These are phyloP conservation scores for Sisyra nigra DNA, from an alignment of 2,888 invertebrate genomes.

Conservation along the genomic window DNA sequence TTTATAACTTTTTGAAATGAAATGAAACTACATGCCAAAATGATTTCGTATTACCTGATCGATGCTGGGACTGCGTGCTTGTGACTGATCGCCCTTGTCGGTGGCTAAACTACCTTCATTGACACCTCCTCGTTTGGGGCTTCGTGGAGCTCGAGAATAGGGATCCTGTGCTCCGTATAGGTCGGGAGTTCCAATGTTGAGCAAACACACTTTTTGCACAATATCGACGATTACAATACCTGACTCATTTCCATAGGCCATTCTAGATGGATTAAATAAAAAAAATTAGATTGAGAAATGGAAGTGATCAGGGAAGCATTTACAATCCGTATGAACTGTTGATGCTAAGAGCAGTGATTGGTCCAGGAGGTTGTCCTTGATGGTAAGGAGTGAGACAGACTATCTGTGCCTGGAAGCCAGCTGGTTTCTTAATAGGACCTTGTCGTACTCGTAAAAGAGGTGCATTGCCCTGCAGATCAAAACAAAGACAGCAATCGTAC, in stretches of 20 bases:
- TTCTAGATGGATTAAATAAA: slow-evolving; percentile 41
- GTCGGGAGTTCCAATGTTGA: slow-evolving; percentile 80
- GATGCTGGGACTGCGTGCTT: slow-evolving; percentile 70
- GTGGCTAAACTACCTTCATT: slow-evolving; percentile 27
- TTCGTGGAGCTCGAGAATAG: slow-evolving; percentile 64
- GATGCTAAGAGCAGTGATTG: slow-evolving; percentile 77
- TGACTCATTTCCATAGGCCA: slow-evolving; percentile 95
- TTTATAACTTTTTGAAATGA: not conserved
- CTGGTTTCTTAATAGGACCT: slow-evolving; percentile 67
- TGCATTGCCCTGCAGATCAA: slow-evolving; percentile 12
- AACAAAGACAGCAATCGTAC: not conserved
- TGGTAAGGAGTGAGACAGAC: slow-evolving; percentile 81
- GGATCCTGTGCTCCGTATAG: slow-evolving; percentile 82
- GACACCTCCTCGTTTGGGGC: slow-evolving; percentile 43
- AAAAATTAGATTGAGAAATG: slow-evolving; percentile 1
- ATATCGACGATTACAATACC: slow-evolving; percentile 92
- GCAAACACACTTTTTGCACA: slow-evolving; percentile 74
- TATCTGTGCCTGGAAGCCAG: slow-evolving; percentile 95
- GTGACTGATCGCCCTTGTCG: slow-evolving; percentile 30
- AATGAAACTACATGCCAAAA: not conserved
- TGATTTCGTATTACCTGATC: slow-evolving; percentile 53
- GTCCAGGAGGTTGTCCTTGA: slow-evolving; percentile 63
- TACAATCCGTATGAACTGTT: slow-evolving; percentile 96
- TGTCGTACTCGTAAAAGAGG: slow-evolving; percentile 48
- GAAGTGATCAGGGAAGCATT: slow-evolving; percentile 29